These are phyloP conservation scores for Invenusta paracnida DNA, from an alignment of 2,888 invertebrate genomes.

Conservation along the genomic window DNA sequence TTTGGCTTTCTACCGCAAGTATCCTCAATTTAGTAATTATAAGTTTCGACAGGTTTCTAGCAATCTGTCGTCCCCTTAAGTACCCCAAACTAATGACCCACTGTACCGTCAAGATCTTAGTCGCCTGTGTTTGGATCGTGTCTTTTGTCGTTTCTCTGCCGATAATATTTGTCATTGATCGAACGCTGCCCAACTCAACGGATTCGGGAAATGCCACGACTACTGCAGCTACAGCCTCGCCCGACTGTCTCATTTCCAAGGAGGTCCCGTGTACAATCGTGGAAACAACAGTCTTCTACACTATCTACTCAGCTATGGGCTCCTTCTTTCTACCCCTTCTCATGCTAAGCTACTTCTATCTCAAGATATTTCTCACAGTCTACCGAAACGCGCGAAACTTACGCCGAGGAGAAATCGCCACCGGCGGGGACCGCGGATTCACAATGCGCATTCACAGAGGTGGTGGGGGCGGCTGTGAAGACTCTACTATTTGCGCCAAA, in stretches of 20 bases:
- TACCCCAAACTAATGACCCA: conserved; percentile 79
- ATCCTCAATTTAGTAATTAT: conserved; percentile 92
- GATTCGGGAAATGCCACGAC: neutral
- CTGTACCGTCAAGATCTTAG: conserved; percentile 18
- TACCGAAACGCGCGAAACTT: conserved; percentile 11
- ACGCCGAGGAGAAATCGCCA: conserved; percentile 16
- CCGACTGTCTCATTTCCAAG: neutral
- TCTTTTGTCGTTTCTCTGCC: conserved; percentile 36
- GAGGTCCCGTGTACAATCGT: conserved; percentile 13
- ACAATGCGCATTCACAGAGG: conserved; percentile 34
- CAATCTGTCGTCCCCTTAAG: conserved; percentile 88
- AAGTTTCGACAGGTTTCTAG: conserved; percentile 81
- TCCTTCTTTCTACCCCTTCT: conserved; percentile 38
- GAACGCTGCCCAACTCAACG: too few relatives aligned
- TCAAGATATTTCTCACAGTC: conserved; percentile 30
- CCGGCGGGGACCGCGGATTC: neutral
- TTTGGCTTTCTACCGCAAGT: conserved; percentile 62
- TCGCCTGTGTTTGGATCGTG: conserved; percentile 34
- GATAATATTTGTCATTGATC: conserved; percentile 12
- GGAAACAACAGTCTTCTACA: conserved; percentile 1
- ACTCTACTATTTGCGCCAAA: neutral
- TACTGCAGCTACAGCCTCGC: neutral
- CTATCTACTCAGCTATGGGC: conserved; percentile 38
- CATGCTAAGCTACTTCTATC: conserved; percentile 30
- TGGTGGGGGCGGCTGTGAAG: neutral